Percentiles rank a stretch among this genome's conserved stretches.
Conservation (phyloP, 2,113 vertebrate species). For the Grantiella picta region DNA sequence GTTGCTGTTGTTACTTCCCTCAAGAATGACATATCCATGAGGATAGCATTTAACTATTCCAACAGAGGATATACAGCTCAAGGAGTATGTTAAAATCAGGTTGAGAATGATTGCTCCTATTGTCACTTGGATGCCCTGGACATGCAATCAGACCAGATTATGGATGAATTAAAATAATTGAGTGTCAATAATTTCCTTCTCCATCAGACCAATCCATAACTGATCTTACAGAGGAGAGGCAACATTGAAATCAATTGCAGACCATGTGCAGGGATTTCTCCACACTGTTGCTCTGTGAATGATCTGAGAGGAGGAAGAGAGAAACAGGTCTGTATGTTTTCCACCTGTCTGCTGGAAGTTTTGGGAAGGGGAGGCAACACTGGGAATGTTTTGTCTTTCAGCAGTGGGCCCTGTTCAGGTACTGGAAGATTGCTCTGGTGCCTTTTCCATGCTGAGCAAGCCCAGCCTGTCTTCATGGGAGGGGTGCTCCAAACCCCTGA, state of each 20-base stretch:
- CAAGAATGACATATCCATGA: accelerated
- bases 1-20: neutral
- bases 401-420: too few species aligned
- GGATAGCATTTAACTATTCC: neutral
- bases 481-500: neutral
- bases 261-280: neutral
- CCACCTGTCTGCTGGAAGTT: neutral
- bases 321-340: neutral
- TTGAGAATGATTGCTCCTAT: neutral
- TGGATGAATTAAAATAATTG: neutral
- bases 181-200: neutral
- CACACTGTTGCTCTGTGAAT: neutral
- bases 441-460: neutral
- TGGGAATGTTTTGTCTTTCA: neutral
- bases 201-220: neutral
- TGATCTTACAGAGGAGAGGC: neutral
- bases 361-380: neutral
- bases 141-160: neutral
- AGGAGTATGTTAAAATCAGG: neutral
- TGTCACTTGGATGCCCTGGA: neutral
- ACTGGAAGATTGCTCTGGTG: neutral
- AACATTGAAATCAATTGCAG: neutral
- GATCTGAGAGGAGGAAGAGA: neutral
- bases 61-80: neutral
- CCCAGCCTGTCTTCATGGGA: neutral